These are phyloP conservation scores for Emydoidea blandingii DNA, from an alignment of 2,797 vertebrate species.

Conservation along the genomic window DNA sequence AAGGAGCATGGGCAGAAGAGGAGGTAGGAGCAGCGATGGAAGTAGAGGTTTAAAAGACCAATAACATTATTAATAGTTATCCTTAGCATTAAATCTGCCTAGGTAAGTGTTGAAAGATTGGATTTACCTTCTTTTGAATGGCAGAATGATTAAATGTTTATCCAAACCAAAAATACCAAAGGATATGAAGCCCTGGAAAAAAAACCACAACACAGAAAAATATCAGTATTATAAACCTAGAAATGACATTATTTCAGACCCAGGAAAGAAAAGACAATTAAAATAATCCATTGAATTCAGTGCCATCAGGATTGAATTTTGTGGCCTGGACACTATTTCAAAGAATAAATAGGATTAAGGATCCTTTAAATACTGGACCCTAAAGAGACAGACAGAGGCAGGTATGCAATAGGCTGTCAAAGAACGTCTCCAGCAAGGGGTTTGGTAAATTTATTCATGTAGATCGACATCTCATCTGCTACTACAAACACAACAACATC, in stretches of 20 bases:
- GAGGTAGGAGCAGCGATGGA: background rate
- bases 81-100: constrained; percentile 16
- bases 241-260: constrained; percentile 16
- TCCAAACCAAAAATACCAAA: constrained; percentile 98
- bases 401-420: background rate
- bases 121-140: constrained; percentile 93
- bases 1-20: background rate
- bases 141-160: constrained; percentile 94
- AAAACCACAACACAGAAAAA: constrained; percentile 22
- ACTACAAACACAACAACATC: background rate
- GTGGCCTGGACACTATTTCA: background rate
- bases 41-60: background rate
- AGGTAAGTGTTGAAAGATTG: constrained; percentile 38
- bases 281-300: background rate
- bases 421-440: constrained; percentile 3
- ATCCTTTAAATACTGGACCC: background rate
- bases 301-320: background rate
- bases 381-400: background rate
- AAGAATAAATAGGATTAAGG: background rate
- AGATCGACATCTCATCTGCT: background rate
- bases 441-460: background rate
- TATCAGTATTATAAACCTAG: constrained; percentile 25
- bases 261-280: constrained; percentile 9
- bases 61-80: background rate
- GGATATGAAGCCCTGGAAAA: constrained; percentile 92